Conservation (phyloP, 1,140 invertebrate species). For the Lepidurus apus region DNA sequence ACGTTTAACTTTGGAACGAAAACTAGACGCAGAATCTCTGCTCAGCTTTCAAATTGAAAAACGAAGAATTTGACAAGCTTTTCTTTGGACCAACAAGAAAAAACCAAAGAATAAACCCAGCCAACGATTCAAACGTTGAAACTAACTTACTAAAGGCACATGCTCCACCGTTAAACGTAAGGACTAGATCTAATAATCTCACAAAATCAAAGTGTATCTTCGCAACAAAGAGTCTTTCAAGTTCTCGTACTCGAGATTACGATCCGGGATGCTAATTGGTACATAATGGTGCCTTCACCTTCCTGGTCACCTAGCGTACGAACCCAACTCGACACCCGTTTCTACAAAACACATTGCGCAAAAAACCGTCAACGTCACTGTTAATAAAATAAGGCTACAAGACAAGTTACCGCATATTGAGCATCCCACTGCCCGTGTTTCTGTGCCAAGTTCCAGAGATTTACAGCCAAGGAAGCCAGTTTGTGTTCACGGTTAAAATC, state of each 20-base stretch:
- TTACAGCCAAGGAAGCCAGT: constrained; percentile 60
- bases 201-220: not conserved
- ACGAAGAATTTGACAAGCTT: no score
- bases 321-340: not conserved
- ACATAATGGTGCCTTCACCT: constrained; percentile 2
- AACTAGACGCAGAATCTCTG: no score
- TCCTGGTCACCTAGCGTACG: not conserved
- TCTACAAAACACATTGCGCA: not conserved
- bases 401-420: constrained; percentile 46
- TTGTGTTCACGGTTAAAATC: constrained; percentile 43
- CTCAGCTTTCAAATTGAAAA: no score
- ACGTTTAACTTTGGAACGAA: no score
- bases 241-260: not conserved
- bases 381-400: not conserved
- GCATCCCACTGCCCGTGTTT: constrained; percentile 53
- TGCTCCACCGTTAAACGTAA: not conserved
- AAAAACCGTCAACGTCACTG: not conserved
- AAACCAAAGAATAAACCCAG: no score
- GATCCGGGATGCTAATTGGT: not conserved
- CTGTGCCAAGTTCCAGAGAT: constrained; percentile 71
- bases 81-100: no score
- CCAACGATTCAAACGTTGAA: no score
- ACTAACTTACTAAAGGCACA: no score
- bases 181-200: constrained; percentile 7
- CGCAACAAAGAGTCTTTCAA: not conserved